These are phyloP conservation scores for Pollenia labialis DNA, from an alignment of 2,888 invertebrate species.

Conservation along the genomic window DNA sequence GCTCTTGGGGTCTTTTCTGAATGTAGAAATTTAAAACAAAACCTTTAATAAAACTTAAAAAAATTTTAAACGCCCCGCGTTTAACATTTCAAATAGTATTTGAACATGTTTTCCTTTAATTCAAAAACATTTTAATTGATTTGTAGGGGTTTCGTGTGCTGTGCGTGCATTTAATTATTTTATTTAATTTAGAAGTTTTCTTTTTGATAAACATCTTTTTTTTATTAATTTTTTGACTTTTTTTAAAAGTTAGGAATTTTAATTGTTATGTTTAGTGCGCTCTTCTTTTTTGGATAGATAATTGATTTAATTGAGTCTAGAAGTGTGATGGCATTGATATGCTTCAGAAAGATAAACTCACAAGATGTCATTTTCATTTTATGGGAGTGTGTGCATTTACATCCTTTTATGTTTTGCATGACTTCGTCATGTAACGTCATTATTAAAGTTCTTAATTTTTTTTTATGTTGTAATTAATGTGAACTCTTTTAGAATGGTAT, in stretches of 20 bases:
- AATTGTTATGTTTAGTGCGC: slow-evolving; percentile 33
- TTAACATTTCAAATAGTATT: slow-evolving; percentile 24
- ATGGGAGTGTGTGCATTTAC: slow-evolving; percentile 18
- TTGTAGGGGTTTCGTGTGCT: neutral
- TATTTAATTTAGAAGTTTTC: slow-evolving; percentile 3
- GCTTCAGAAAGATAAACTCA: neutral
- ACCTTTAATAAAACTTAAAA: slow-evolving; percentile 15
- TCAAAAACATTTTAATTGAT: slow-evolving; percentile 58
- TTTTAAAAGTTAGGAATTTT: slow-evolving; percentile 32
- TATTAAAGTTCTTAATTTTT: neutral
- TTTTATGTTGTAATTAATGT: neutral
- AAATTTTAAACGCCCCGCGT: slow-evolving; percentile 51
- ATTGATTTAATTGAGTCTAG: slow-evolving; percentile 55
- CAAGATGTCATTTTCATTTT: slow-evolving; percentile 9
- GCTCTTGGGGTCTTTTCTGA: neutral
- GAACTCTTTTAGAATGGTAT: neutral
- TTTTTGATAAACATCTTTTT: slow-evolving; percentile 49
- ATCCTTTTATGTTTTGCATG: slow-evolving; percentile 3
- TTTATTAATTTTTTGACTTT: neutral
- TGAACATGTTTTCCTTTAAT: neutral
- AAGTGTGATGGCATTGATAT: slow-evolving; percentile 54
- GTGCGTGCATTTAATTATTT: slow-evolving; percentile 68
- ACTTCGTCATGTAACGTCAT: slow-evolving; percentile 3
- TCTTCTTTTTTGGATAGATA: slow-evolving; percentile 11
- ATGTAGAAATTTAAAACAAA: slow-evolving; percentile 3